Conservation (phyloP, 2,113 vertebrate genomes). For the Ceuthmochares aereus region DNA sequence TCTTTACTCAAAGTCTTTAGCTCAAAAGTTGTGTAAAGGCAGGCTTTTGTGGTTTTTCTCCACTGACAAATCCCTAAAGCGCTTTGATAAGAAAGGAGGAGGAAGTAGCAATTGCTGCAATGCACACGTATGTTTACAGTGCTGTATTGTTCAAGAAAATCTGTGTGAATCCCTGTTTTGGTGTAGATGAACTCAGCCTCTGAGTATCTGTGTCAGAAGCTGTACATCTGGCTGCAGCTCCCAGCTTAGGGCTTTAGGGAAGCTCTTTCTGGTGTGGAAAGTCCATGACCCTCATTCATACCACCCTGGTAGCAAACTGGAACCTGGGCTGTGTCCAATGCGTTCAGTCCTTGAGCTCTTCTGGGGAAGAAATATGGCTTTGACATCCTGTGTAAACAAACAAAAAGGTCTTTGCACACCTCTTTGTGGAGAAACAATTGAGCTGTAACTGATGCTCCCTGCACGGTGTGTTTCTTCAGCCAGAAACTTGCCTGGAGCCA, state of each 20-base stretch:
- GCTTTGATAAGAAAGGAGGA: constrained; percentile 5
- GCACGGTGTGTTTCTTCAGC: neutral
- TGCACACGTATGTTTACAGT: neutral
- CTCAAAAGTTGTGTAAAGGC: neutral
- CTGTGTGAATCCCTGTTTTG: neutral
- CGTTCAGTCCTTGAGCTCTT: neutral
- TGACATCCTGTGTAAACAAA: constrained; percentile 8
- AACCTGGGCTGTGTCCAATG: neutral
- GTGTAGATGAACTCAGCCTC: constrained; percentile 1
- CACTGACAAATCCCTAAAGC: neutral
- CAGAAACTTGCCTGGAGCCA: constrained; percentile 5
- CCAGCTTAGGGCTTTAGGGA: neutral
- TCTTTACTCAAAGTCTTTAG: constrained; percentile 37
- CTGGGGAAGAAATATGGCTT: neutral
- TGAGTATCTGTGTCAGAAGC: constrained; percentile 10
- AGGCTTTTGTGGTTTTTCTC: constrained; percentile 38
- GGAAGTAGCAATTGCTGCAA: constrained; percentile 17
- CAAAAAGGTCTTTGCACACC: constrained; percentile 26
- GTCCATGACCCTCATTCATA: neutral
- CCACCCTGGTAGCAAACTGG: constrained; percentile 48
- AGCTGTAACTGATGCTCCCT: constrained; percentile 53
- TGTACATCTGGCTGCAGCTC: constrained; percentile 39
- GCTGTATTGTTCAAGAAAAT: constrained; percentile 36
- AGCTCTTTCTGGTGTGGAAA: neutral
- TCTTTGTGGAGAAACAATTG: constrained; percentile 45